A percentile compares a stretch with the other conserved stretches of the same genome.
Conservation (phyloP, 2,888 invertebrate genomes). For the Bruchidius siliquastri region DNA sequence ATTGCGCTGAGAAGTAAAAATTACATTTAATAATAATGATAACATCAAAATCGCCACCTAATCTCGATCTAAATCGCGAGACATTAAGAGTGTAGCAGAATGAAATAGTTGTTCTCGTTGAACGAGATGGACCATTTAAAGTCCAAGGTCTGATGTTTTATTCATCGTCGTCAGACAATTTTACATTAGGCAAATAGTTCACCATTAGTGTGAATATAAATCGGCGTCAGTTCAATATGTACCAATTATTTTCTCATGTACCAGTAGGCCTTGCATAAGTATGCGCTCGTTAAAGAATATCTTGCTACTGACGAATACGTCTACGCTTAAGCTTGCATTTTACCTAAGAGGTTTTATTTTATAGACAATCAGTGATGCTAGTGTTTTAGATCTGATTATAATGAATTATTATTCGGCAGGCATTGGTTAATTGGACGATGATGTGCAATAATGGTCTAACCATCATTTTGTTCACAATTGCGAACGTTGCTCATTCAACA, state of each 20-base stretch:
- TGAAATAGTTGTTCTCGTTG: neutral
- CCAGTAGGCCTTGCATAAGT: neutral
- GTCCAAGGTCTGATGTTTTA: neutral
- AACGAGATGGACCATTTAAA: neutral
- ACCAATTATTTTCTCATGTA: neutral
- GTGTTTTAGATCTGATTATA: no score
- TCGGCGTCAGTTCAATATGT: neutral
- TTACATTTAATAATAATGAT: no score
- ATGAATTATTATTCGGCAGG: no score
- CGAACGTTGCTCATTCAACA: no score
- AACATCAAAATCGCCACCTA: neutral
- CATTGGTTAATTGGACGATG: no score
- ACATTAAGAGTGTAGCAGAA: neutral
- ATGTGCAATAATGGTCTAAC: no score
- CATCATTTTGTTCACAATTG: no score
- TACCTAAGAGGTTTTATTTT: neutral
- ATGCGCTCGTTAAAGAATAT: neutral
- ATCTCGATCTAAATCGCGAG: neutral
- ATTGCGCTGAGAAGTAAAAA: no score
- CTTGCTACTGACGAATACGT: neutral
- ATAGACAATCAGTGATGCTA: neutral
- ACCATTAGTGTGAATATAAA: neutral
- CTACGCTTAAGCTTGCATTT: neutral
- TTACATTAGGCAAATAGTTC: neutral
- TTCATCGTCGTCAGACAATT: neutral